Evolutionary conservation across 1,140 invertebrate genomes (phyloP).

Genomic region (Bombus terrestris): DNA sequence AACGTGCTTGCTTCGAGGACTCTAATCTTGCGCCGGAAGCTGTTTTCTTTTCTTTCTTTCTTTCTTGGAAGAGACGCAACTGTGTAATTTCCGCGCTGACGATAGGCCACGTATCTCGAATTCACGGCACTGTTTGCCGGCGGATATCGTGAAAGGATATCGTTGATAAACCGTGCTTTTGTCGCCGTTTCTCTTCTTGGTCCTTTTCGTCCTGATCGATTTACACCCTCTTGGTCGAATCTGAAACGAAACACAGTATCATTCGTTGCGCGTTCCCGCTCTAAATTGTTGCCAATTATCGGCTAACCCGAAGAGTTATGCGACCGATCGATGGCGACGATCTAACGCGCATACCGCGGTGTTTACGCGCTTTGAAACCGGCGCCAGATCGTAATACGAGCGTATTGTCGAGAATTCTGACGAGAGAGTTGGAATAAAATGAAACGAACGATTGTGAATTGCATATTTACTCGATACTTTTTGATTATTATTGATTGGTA

Average conservation of each 20-base stretch:
- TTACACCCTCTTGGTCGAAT: background rate
- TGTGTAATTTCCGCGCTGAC: background rate
- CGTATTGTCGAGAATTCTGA: too few species aligned
- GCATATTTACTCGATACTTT: background rate
- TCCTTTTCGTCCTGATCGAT: background rate
- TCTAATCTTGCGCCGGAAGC: background rate
- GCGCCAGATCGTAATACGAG: background rate
- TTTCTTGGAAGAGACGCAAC: background rate
- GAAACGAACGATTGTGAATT: background rate
- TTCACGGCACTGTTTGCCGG: background rate
- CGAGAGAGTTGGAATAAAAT: too few species aligned
- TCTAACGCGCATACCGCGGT: background rate
- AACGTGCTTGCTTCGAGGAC: background rate
- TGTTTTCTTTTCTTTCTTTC: background rate
- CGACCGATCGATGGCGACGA: background rate
- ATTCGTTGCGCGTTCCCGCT: background rate
- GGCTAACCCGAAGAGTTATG: background rate
- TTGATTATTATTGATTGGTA: background rate
- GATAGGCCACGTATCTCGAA: background rate
- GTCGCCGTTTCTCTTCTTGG: too few species aligned
- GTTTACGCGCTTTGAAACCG: background rate
- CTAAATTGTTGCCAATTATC: conserved; percentile 17
- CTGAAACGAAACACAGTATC: background rate
- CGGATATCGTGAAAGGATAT: background rate
- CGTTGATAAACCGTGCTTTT: background rate